Evolutionary conservation across 2,797 vertebrate genomes (phyloP).

Genomic region (Pteropus rufus): DNA sequence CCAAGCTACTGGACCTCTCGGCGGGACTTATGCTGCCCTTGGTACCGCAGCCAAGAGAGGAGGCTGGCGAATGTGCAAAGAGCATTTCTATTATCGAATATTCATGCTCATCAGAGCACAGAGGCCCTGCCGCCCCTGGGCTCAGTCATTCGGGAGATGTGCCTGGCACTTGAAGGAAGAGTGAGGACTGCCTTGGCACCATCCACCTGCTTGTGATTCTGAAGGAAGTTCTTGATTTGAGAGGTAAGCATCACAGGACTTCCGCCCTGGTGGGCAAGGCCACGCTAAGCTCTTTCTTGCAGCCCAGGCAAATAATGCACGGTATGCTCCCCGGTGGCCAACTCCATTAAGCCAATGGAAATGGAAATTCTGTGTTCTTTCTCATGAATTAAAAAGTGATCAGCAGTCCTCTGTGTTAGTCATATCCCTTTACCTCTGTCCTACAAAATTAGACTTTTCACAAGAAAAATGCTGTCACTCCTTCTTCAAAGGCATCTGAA

Average conservation of each 20-base stretch:
- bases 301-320: accelerated
- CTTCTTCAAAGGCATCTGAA: background rate
- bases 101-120: background rate
- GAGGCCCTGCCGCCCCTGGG: background rate
- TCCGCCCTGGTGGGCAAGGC: background rate
- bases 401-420: background rate
- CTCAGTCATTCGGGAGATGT: background rate
- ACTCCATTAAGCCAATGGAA: accelerated
- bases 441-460: background rate
- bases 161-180: background rate
- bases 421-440: background rate
- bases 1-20: background rate
- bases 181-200: accelerated
- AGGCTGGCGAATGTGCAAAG: background rate
- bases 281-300: background rate
- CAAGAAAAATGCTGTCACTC: background rate
- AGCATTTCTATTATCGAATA: background rate
- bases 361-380: background rate
- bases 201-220: background rate
- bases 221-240: background rate
- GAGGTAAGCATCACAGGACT: accelerated
- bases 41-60: background rate
- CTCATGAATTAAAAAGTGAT: background rate
- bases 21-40: background rate
- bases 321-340: background rate